Base-by-base conservation (phyloP, 2,797 vertebrate species). In the Zalophus californianus region DNA sequence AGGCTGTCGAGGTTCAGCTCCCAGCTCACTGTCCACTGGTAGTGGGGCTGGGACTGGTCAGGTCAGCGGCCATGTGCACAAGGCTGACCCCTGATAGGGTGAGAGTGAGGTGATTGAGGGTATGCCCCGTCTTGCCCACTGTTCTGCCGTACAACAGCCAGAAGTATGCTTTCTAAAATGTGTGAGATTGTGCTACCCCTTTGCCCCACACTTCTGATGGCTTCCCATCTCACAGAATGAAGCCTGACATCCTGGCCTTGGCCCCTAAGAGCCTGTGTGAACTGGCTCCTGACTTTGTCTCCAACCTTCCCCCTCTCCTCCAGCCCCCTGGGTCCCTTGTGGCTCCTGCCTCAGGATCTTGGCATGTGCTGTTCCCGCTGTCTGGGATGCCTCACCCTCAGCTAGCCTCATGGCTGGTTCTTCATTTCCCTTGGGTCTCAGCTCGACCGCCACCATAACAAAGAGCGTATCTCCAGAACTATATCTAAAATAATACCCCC, bases 331-430 rank as follows among this genome's bases (percentile, higher is more conserved):
- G 23, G 3, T n/a, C 64, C 32, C 66, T 58, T 1, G 84, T 7
- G 44, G 52, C 5, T 25, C 44, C 70, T n/a, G 23, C 52, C 70
- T 41, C 48, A 20, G 87, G 68, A 32, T 44, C 70, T 79, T 23
- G 21, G 77, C 35, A 78, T 1, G 0, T 1, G 14, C 4, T 13
- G 10, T 20, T 66, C 14, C 41, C 5, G 44, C 75, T 64, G 38
- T 52, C 23, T 52, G 35, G 27, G 9, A 35, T 6, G 29, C 1
- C 23, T 38, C 8, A 15, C 0, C 0, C 15, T 32, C 11, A 20
- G 23, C 18, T 0, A 0, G 44, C 7, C 35, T 52, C 64, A 6
- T n/a, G 56, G 23, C 32, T 8, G 13, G 2, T 0, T n/a, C 27
- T 73, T 38, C 38, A 25, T 20, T 70, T 77, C 38, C 68, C 6